Evolutionary conservation across 2,113 vertebrate genomes (phyloP), one percentile per base, ranked within the genome.

Genomic region (Pteruthius melanotis): DNA sequence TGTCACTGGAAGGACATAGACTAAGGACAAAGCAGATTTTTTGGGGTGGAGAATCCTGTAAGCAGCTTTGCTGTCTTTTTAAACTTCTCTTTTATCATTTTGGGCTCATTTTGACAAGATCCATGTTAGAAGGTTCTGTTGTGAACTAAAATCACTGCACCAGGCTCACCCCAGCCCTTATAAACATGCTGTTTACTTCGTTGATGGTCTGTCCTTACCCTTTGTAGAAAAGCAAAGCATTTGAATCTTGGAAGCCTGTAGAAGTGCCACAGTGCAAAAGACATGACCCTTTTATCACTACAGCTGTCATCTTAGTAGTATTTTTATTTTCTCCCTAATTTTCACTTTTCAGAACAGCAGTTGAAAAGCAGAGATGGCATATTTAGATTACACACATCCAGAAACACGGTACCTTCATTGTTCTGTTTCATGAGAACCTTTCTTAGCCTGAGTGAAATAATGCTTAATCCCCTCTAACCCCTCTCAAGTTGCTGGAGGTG

Each of bases 281-380:
- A 81, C 71, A 71, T 3, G 47, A 74, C 59, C 72, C 74, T 82
- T 95, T 80, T 77, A 88, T 96, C 82, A 83, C 35, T 70, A 42
- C 18, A 69, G 47, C 33, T 31, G 4, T 85, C 84, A 61, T 83
- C 75, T 83, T 65, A 77, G 71, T 77, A 76, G 75, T 92, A 63
- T 93, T 93, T 91, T 94, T 1, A 2, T 86, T 88, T 91, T 95
- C 50, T 83, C 26, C 54, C 71, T 83, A 74, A 93, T 93, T 74
- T 88, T 28, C 85, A 40, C 54, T 86, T 96, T 93, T 86, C 79
- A 88, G 76, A 85, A 80, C 16, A 92, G 69, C 69, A 79, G 21
- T 44, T 93, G 84, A 93, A 95, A 93, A 68, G 52, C 82, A 95
- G 56, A 85, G 71, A 63, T 94, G 76, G 78, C 79, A 68, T 86